phyloP scores from a whole-genome alignment of 92 coral and sea anemone genomes.

The Umimayanthus kanabou region DNA sequence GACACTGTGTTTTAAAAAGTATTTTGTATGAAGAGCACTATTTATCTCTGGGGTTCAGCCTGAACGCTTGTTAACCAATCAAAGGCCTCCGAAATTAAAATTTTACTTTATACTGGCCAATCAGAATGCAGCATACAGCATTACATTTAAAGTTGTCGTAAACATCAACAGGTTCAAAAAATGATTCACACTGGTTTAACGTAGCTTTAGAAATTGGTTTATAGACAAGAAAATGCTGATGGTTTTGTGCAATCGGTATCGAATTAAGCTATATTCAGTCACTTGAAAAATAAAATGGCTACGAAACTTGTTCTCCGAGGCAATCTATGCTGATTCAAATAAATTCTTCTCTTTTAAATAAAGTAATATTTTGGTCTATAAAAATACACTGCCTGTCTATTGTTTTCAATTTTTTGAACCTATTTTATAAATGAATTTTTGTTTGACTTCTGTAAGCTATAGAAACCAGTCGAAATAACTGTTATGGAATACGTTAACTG shows the following conservation, averaged over 20 bases:
- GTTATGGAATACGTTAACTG: background rate
- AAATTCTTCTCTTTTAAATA: too few relatives aligned
- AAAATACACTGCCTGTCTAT: background rate
- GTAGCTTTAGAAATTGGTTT: too few relatives aligned
- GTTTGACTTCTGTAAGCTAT: background rate
- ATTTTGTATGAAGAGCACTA: background rate
- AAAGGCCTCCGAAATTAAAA: background rate
- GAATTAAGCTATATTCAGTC: background rate
- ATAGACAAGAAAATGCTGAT: background rate
- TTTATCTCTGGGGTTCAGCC: background rate
- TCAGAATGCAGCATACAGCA: background rate
- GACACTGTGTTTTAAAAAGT: background rate
- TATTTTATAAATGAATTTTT: too few relatives aligned
- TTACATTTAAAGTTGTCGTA: too few relatives aligned
- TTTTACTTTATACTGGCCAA: background rate
- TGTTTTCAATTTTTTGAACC: too few relatives aligned
- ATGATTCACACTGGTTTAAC: background rate
- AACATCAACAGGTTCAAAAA: too few relatives aligned
- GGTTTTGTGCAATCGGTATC: background rate
- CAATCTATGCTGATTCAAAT: too few relatives aligned
- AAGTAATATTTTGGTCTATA: background rate
- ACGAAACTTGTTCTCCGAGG: too few relatives aligned
- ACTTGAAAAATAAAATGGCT: too few relatives aligned
- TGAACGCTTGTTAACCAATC: background rate
- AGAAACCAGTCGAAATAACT: background rate